A percentile compares a stretch with the other conserved stretches of the same genome.
Evolutionary conservation across 1,140 invertebrate species (phyloP).

Genomic region (Apis cerana): DNA sequence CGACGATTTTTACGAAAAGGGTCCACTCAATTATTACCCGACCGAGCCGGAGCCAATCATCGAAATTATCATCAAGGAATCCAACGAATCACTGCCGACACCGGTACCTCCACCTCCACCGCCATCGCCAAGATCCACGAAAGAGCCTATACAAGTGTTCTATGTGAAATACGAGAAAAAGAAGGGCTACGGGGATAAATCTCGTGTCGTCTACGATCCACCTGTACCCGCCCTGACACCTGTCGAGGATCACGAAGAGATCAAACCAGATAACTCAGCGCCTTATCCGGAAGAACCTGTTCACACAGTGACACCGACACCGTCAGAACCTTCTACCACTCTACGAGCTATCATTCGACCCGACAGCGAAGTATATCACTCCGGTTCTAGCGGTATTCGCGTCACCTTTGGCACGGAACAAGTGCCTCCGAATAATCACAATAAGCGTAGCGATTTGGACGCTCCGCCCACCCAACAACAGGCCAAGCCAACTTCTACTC

Average conservation of each 20-base stretch:
- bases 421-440: conserved; percentile 78
- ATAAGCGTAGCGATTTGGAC: conserved; percentile 77
- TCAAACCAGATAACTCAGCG: conserved; percentile 77
- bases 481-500: conserved; percentile 62
- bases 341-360: conserved; percentile 91
- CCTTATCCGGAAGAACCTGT: conserved; percentile 76
- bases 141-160: conserved; percentile 93
- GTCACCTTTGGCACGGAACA: conserved; percentile 88
- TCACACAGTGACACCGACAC: conserved; percentile 67
- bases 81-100: conserved; percentile 89
- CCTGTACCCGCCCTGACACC: conserved; percentile 88
- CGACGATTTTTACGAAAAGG: conserved; percentile 79
- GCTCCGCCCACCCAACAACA: conserved; percentile 73
- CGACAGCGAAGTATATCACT: conserved; percentile 90
- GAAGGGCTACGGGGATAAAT: conserved; percentile 82
- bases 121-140: conserved; percentile 83
- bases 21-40: conserved; percentile 83
- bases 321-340: conserved; percentile 85
- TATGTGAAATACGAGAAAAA: conserved; percentile 94
- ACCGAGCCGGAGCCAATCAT: conserved; percentile 94
- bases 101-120: conserved; percentile 82
- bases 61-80: conserved; percentile 95
- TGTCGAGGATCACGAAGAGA: conserved; percentile 83
- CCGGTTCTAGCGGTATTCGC: conserved; percentile 86
- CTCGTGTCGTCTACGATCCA: conserved; percentile 88